These are phyloP conservation scores for Drosophila pruinosa DNA, from an alignment of 1,140 invertebrate species.

Conservation along the genomic window DNA sequence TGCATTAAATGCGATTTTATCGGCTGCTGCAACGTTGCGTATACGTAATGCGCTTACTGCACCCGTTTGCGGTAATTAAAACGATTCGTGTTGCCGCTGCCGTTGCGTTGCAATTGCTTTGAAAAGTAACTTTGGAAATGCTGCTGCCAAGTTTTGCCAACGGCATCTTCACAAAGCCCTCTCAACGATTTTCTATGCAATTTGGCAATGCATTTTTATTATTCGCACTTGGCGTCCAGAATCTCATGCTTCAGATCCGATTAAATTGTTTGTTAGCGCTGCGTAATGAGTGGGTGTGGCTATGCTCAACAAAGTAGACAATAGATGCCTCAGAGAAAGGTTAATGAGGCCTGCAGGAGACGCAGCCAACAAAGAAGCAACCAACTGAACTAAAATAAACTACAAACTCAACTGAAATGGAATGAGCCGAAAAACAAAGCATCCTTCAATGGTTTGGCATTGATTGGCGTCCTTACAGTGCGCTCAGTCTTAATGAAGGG, in stretches of 20 bases:
- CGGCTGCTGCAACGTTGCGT: conserved; percentile 61
- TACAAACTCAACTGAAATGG: conserved; percentile 3
- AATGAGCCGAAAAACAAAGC: not conserved
- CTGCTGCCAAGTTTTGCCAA: conserved; percentile 42
- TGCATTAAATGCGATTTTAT: conserved; percentile 74
- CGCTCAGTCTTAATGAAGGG: not conserved
- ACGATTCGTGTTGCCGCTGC: conserved; percentile 33
- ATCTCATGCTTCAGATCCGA: conserved; percentile 12
- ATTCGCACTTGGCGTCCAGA: conserved; percentile 49
- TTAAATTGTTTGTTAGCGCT: conserved; percentile 57
- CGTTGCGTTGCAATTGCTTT: not conserved
- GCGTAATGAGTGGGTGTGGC: conserved; percentile 36
- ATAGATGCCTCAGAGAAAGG: conserved; percentile 57
- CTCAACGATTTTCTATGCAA: conserved; percentile 75
- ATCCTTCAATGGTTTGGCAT: conserved; percentile 2
- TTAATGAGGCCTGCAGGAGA: conserved; percentile 72
- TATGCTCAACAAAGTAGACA: conserved; percentile 52
- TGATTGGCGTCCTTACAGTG: conserved; percentile 1
- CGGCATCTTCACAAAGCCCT: conserved; percentile 48
- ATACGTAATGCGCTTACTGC: conserved; percentile 74
- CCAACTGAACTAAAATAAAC: conserved; percentile 19
- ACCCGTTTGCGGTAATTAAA: conserved; percentile 76
- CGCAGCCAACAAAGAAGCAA: conserved; percentile 14
- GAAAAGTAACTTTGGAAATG: conserved; percentile 54
- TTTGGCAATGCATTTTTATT: conserved; percentile 80